phyloP scores from a whole-genome alignment of 2,888 invertebrate genomes.

The Polydrusus pterygomalis region DNA sequence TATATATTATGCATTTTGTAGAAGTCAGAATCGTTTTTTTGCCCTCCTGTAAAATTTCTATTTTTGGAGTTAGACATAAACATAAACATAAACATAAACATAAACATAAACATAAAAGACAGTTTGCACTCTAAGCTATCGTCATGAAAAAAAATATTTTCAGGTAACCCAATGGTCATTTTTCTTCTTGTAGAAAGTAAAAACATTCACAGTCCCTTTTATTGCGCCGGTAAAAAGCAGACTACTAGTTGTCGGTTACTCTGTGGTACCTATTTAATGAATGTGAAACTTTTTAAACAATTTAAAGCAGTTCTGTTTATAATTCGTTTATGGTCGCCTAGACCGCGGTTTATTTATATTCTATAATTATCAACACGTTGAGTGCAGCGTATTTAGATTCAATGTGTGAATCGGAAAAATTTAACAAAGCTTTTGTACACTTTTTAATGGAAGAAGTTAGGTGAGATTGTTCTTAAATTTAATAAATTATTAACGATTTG shows the following conservation, averaged over 20 bases:
- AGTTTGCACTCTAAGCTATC: too few species aligned
- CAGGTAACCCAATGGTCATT: too few species aligned
- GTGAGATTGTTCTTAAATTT: neutral
- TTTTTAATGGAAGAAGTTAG: conserved; percentile 13
- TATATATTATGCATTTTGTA: too few species aligned
- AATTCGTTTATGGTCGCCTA: conserved; percentile 19
- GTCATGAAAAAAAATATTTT: too few species aligned
- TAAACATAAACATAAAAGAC: too few species aligned
- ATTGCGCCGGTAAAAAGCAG: neutral
- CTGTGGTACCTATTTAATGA: neutral
- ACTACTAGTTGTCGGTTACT: neutral
- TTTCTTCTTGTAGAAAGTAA: too few species aligned
- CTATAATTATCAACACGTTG: neutral
- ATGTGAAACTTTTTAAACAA: conserved; percentile 27
- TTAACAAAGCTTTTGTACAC: conserved; percentile 29
- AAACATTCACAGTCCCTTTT: neutral
- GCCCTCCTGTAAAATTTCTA: too few species aligned
- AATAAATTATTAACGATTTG: neutral
- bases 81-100: too few species aligned
- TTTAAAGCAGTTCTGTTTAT: conserved; percentile 30
- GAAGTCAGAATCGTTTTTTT: too few species aligned
- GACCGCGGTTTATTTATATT: conserved; percentile 10
- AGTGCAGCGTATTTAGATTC: conserved; percentile 3
- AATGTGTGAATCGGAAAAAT: conserved; percentile 29
- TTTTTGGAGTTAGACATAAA: too few species aligned